Percentiles rank a stretch among this genome's conserved stretches.
Conservation (phyloP, 2,888 invertebrate genomes). For the Pharmacophagus antenor region DNA sequence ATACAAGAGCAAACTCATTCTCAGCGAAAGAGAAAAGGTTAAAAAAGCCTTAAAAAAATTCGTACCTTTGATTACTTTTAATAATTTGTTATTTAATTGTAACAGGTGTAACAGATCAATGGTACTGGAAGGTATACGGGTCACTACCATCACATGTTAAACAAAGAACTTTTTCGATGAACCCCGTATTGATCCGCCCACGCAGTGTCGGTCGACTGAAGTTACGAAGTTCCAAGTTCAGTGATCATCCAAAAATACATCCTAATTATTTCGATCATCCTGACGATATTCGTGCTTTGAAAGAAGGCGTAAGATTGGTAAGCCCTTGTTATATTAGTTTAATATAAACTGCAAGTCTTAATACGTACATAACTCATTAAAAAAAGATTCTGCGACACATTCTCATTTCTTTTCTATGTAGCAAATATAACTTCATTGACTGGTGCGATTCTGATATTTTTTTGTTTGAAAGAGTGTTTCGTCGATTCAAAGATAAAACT, state of each 20-base stretch:
- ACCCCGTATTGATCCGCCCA: slow-evolving; percentile 87
- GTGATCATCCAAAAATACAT: slow-evolving; percentile 88
- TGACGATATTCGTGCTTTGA: slow-evolving; percentile 86
- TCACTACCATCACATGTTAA: slow-evolving; percentile 61
- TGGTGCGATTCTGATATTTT: too few relatives aligned
- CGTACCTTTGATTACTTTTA: too few relatives aligned
- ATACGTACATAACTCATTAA: too few relatives aligned
- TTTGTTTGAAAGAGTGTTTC: too few relatives aligned
- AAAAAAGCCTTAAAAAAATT: too few relatives aligned
- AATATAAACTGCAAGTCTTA: too few relatives aligned
- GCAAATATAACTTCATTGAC: too few relatives aligned
- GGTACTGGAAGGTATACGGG: slow-evolving; percentile 79
- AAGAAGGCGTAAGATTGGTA: slow-evolving; percentile 88
- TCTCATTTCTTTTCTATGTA: too few relatives aligned
- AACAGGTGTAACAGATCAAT: slow-evolving; percentile 80
- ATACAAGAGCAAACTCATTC: too few relatives aligned
- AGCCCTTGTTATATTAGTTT: slow-evolving; percentile 36
- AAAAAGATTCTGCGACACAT: too few relatives aligned
- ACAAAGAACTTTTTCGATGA: slow-evolving; percentile 84
- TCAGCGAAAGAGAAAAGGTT: too few relatives aligned
- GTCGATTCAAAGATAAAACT: too few relatives aligned
- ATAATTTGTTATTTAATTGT: not conserved
- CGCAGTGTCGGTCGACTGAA: slow-evolving; percentile 86
- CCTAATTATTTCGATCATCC: slow-evolving; percentile 90
- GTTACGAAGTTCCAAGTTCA: slow-evolving; percentile 86